Conservation (phyloP, 2,888 invertebrate species). For the Diplolepis rosae region DNA sequence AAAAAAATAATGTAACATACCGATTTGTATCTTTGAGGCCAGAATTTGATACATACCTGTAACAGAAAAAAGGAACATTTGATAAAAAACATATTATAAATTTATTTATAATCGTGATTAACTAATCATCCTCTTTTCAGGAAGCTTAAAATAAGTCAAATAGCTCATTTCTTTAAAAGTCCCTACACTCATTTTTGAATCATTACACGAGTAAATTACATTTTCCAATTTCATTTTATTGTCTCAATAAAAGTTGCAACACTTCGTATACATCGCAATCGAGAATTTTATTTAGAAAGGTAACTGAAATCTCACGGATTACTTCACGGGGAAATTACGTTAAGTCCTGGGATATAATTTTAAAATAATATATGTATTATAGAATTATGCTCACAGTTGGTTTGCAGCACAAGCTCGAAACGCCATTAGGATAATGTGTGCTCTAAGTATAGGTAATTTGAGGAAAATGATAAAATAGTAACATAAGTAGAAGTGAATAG, state of each 20-base stretch:
- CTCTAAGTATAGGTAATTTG: not conserved
- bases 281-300: not conserved
- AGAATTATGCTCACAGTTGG: slow-evolving; percentile 11
- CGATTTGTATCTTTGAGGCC: not conserved
- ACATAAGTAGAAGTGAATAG: not conserved
- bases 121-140: no score
- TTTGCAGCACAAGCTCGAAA: not conserved
- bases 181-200: no score
- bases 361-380: not conserved
- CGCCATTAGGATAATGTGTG: slow-evolving; percentile 1
- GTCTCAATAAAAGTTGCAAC: not conserved
- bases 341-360: not conserved
- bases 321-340: not conserved
- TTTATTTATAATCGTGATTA: no score
- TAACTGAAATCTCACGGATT: not conserved
- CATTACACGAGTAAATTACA: no score
- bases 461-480: not conserved
- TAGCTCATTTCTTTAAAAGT: no score
- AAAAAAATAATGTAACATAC: not conserved
- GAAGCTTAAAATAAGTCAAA: no score
- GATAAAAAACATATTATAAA: no score
- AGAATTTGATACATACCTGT: not conserved
- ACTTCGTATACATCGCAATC: not conserved
- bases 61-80: not conserved
- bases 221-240: not conserved